Conservation (phyloP, 1,140 invertebrate species). For the Drosophila murphyi region DNA sequence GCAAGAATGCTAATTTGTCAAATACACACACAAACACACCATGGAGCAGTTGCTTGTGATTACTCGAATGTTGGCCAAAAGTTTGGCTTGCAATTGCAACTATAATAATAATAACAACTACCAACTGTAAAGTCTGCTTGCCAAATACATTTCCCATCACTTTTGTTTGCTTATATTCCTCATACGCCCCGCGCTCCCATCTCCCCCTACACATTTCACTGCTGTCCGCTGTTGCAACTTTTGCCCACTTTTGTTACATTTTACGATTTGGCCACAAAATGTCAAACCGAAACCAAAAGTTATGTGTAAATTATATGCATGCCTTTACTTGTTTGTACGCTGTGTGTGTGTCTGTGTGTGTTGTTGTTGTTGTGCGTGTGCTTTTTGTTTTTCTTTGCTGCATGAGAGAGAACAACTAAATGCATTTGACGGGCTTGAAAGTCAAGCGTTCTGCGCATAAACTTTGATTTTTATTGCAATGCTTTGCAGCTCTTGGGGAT, state of each 20-base stretch:
- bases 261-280: slow-evolving; percentile 79
- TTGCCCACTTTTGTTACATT: slow-evolving; percentile 72
- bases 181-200: neutral
- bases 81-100: slow-evolving; percentile 29
- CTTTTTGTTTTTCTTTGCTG: neutral
- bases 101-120: slow-evolving; percentile 17
- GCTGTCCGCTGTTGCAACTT: slow-evolving; percentile 59
- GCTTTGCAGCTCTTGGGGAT: slow-evolving; percentile 3
- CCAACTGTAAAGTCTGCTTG: slow-evolving; percentile 42
- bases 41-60: slow-evolving; percentile 62
- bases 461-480: slow-evolving; percentile 43
- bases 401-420: slow-evolving; percentile 15
- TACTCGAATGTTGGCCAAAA: slow-evolving; percentile 41
- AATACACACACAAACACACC: slow-evolving; percentile 39
- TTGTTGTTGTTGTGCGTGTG: neutral
- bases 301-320: slow-evolving; percentile 65
- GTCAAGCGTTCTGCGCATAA: slow-evolving; percentile 38
- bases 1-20: slow-evolving; percentile 73
- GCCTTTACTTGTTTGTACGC: neutral
- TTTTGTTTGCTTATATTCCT: neutral
- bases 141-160: slow-evolving; percentile 62
- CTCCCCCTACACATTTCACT: slow-evolving; percentile 28
- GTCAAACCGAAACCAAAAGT: slow-evolving; percentile 81
- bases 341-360: neutral
- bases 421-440: slow-evolving; percentile 45